phyloP scores from a whole-genome alignment of 2,888 invertebrate genomes.

The Timema cristinae region DNA sequence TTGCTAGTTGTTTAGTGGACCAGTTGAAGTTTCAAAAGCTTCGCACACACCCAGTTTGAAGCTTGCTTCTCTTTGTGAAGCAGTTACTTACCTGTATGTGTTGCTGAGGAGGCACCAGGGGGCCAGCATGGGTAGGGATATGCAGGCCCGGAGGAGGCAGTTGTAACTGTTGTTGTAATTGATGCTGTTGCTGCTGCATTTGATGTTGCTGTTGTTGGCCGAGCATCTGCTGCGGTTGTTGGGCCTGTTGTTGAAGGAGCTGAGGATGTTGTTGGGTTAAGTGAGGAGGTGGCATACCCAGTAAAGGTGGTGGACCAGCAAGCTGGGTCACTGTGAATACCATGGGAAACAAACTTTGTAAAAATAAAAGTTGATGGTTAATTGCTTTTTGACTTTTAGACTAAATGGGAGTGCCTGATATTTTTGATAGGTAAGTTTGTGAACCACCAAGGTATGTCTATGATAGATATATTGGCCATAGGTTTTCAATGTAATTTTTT shows the following conservation, averaged over 20 bases:
- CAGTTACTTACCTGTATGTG: slow-evolving; percentile 28
- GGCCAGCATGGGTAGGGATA: slow-evolving; percentile 44
- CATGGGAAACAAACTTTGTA: too few species aligned
- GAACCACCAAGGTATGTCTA: too few species aligned
- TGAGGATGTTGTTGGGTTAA: slow-evolving; percentile 28
- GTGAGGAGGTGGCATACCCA: slow-evolving; percentile 36
- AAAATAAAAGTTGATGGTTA: too few species aligned
- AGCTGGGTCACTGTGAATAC: slow-evolving; percentile 23
- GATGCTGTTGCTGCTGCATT: slow-evolving; percentile 24
- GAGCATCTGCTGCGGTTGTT: slow-evolving; percentile 26
- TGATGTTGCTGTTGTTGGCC: slow-evolving; percentile 30
- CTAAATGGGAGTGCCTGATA: too few species aligned
- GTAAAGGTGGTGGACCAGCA: slow-evolving; percentile 29
- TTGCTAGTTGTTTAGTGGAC: too few species aligned
- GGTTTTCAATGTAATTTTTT: too few species aligned
- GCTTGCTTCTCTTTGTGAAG: too few species aligned
- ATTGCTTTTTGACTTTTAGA: too few species aligned
- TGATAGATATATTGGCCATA: too few species aligned
- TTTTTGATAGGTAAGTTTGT: too few species aligned
- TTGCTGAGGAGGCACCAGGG: slow-evolving; percentile 41
- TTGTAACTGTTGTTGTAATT: slow-evolving; percentile 30
- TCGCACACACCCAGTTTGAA: too few species aligned
- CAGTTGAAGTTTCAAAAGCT: too few species aligned
- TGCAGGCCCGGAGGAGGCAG: slow-evolving; percentile 45
- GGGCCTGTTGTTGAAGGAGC: slow-evolving; percentile 34